Evolutionary conservation across 2,797 vertebrate species (phyloP), one percentile per base, ranked within the genome.

Genomic region (Coregonus ussuriensis): DNA sequence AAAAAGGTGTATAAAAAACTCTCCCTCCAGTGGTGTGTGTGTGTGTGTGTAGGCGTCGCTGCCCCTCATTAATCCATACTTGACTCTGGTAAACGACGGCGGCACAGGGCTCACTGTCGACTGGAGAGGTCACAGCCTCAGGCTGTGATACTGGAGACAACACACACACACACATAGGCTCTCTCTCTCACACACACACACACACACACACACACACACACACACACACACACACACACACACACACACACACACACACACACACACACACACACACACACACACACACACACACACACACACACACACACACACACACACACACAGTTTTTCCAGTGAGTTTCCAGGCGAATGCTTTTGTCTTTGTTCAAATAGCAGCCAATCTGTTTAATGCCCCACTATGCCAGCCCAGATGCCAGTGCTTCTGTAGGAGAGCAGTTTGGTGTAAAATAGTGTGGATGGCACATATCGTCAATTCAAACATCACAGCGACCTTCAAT

Each of bases 71-170:
- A 90, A 91, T 90, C 85, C 78, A 79, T 84, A 77, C 86, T 91
- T 92, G 91, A 90, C 87, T 89, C 88, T 90, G 84, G 89, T 90
- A 92, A 93, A 93, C 70, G 86, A 86, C 85, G 88, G 83, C 87
- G 86, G 84, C 85, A 84, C 77, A 85, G 77, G 83, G 79, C 86
- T 90, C 89, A 91, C 89, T 91, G 90, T 91, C 90, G 88, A 84
- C 81, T 77, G 82, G 76, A 86, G 90, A 90, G 89, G 89, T 90
- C 90, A 88, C 63, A 89, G 90, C 88, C 88, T 88, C 81, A 79
- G 86, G 88, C 88, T 84, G 74, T 73, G 71, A 81, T 79, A 82
- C 74, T 47, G 41, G 41, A 47, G 41, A 47, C 41, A 47, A 77
- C 76, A 81, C 67, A 82, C 76, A 65, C 70, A 33, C 76, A 54